Conservation (phyloP, 2,888 invertebrate species). For the Ischnus inquisitorius region DNA sequence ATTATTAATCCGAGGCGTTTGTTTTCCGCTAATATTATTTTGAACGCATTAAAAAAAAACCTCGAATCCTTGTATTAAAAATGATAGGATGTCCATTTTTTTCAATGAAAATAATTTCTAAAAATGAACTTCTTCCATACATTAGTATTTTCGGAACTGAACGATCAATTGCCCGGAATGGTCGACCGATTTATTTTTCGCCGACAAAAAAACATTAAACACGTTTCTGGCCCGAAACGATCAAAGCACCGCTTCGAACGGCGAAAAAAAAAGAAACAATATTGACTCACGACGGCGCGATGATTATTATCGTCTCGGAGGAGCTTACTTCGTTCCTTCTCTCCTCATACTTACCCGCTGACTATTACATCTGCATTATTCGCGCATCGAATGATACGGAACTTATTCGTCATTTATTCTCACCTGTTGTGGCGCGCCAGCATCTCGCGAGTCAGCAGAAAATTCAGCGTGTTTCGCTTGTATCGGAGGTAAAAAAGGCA, state of each 20-base stretch:
- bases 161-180: too few relatives aligned
- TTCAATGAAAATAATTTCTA: too few relatives aligned
- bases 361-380: constrained; percentile 48
- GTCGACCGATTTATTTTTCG: background rate
- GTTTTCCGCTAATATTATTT: too few relatives aligned
- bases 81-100: too few relatives aligned
- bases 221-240: too few relatives aligned
- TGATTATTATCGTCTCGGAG: background rate
- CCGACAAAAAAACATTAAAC: too few relatives aligned
- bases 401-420: constrained; percentile 44
- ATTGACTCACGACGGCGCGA: background rate
- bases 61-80: too few relatives aligned
- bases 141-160: too few relatives aligned
- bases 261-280: background rate
- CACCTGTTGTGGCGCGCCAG: constrained; percentile 44
- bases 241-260: background rate
- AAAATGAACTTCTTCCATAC: too few relatives aligned
- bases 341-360: constrained; percentile 23
- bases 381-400: constrained; percentile 40
- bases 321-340: constrained; percentile 2
- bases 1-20: too few relatives aligned
- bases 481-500: background rate
- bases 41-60: too few relatives aligned
- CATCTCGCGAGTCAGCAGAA: constrained; percentile 49
- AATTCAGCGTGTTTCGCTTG: constrained; percentile 26